Evolutionary conservation across 2,113 vertebrate species (phyloP), one percentile per base, ranked within the genome.

Genomic region (Daphoenositta chrysoptera): DNA sequence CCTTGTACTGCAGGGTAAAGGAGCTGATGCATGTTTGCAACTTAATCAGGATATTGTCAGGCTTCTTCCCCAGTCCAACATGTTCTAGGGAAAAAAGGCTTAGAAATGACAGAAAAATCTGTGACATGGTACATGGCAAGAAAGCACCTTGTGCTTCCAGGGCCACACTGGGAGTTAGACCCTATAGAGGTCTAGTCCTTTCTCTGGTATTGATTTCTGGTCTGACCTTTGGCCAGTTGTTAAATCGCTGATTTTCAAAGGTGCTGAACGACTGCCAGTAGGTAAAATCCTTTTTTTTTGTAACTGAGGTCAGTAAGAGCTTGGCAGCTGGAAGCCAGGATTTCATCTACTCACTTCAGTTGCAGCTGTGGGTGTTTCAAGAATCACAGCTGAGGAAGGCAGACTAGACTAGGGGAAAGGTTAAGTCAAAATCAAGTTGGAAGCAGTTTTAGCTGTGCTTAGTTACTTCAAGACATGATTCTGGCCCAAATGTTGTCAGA

Each of bases 221-320:
- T 78, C 50, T 93, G 83, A 94, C 90, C 77, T 95, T 95, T 83
- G 70, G n/a, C 21, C 61, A 70, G 35, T 39, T 90, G 53, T 89
- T 91, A 94, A 95, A 84, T 72, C 73, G 24, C 39, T 35, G 18
- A 35, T 73, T 94, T 95, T 95, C 66, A 89, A 90, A 93, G 70
- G 86, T 68, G 44, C n/a, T 68, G 58, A 92, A 81, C 2, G 48
- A 83, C 53, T 90, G 82, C 80, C 69, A 68, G 48, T 51, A 69
- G 70, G 69, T 90, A 90, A 94, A 91, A 81, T 70, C 22, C 27
- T 35, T 61, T 65, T 65, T 65, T 87, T 91, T 66, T 65, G 4
- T 40, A 69, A 61, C 65, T 64, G 66, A 90, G 82, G 90, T 91
- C 87, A 88, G 71, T 47, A 70, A 84, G 45, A 91, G 33, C 60